Conservation (phyloP, 2,113 vertebrate species). For the Centropristis striata region DNA sequence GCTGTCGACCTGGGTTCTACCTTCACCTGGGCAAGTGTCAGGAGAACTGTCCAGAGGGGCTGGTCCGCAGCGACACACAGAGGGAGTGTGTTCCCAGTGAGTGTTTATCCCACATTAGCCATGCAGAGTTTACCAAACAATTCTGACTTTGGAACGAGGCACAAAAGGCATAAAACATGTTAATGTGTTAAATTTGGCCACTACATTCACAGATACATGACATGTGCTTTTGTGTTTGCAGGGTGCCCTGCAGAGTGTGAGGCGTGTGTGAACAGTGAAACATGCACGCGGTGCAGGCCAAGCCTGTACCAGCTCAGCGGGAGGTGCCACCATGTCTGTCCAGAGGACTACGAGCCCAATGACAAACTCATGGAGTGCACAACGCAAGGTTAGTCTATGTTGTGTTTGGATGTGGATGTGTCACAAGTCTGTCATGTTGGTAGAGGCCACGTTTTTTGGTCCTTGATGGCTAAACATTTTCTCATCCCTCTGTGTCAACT, state of each 20-base stretch:
- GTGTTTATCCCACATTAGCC: constrained; percentile 48
- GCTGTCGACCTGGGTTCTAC: constrained; percentile 96
- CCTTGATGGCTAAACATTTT: not conserved
- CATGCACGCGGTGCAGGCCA: constrained; percentile 92
- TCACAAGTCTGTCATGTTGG: not conserved
- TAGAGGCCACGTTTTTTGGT: not conserved
- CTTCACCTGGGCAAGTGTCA: constrained; percentile 96
- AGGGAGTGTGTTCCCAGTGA: constrained; percentile 91
- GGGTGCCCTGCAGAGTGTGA: constrained; percentile 97
- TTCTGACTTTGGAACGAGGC: not conserved
- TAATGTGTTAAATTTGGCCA: not conserved
- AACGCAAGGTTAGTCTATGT: constrained; percentile 85
- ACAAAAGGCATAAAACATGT: constrained; percentile 1
- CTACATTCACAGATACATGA: not conserved
- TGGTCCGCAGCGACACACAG: constrained; percentile 91
- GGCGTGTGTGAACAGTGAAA: constrained; percentile 93
- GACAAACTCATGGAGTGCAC: constrained; percentile 95
- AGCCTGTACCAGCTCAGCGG: constrained; percentile 94
- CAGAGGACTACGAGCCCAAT: constrained; percentile 92
- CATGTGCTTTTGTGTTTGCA: constrained; percentile 79
- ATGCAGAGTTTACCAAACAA: not conserved
- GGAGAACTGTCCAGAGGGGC: constrained; percentile 94
- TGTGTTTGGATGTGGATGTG: constrained; percentile 4
- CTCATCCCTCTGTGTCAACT: not conserved
- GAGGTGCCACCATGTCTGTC: constrained; percentile 94